These are phyloP conservation scores for Pygoscelis antarcticus DNA, from an alignment of 2,113 vertebrate species.

Conservation along the genomic window DNA sequence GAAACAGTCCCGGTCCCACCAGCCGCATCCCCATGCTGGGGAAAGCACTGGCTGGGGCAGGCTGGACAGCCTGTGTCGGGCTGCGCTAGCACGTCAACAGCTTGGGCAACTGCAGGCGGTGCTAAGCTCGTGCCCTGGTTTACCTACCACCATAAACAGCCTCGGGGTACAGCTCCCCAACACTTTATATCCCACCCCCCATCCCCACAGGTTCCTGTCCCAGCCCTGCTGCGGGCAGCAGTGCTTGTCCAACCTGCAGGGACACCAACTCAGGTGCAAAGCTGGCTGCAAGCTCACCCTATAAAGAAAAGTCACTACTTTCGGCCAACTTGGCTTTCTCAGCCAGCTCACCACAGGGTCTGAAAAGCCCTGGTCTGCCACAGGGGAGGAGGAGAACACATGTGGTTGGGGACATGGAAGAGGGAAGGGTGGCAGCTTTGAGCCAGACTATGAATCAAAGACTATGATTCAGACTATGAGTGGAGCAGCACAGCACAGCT, in stretches of 20 bases:
- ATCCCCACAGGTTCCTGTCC: background rate
- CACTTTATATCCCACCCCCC: background rate
- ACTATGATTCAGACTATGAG: background rate
- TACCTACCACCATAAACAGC: background rate
- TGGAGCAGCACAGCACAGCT: background rate
- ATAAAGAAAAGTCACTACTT: background rate
- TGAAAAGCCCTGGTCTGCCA: background rate
- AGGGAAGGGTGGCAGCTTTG: background rate
- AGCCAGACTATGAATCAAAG: background rate
- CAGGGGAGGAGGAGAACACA: background rate
- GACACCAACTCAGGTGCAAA: background rate
- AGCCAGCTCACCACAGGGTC: background rate
- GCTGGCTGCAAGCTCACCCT: background rate
- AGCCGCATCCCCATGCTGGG: background rate
- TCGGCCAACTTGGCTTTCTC: background rate
- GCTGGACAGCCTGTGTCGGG: background rate
- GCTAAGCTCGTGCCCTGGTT: background rate
- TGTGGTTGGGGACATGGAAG: background rate
- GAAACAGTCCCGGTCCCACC: background rate
- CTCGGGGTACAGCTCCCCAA: background rate
- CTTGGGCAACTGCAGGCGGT: background rate
- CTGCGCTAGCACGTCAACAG: background rate
- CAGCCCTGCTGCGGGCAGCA: background rate
- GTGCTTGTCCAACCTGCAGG: background rate
- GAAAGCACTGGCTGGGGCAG: background rate